Base-by-base conservation (phyloP, 2,797 vertebrate genomes). In the Scomberomorus guttatus region DNA sequence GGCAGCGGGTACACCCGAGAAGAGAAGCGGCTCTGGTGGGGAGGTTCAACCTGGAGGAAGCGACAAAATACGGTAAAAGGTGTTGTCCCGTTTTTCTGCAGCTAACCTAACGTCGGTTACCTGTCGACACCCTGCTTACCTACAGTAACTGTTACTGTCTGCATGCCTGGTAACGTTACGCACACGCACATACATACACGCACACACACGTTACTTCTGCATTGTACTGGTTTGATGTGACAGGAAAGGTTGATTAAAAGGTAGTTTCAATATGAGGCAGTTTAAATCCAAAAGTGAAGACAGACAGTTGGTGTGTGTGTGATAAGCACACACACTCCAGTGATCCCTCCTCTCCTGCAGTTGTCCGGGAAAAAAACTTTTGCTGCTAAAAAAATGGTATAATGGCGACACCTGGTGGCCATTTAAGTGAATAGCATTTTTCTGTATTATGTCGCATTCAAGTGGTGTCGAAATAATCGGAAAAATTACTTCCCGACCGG, bases 91-190 rank as follows among this genome's bases (percentile, higher is more conserved):
- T 7, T 67, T 63, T 39, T 22, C 17, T 34, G 46, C 15, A 5
- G 13, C 15, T 14, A 44, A 5, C 46, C 6, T 3, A 22, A 7
- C 3, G 24, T 2, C 6, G 51, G 34, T 76, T 84, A 90, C 89
- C 86, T 90, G 87, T 68, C 63, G 67, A 82, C 82, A 61, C 73
- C 72, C 63, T 12, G 74, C 52, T 34, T 15, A 44, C 44, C 70
- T 65, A 46, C 46, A 50, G 18, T 50, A 20, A 39, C 65, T 24
- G 71, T 27, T 29, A 17, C 59, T 27, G 66, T 72, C 51, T 48
- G 55, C 73, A 10, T 64, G 51, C 3, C 20, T n/a, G 8, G n/a
- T 20, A n/a, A 50, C 17, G 46, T 50, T 5, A 18, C 66, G 5
- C 66, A 11, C 70, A 5, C 25, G 18, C 12, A 8, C 56, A 17